These are phyloP conservation scores for Bos taurus DNA, from an alignment of 2,113 vertebrate genomes.

Conservation along the genomic window ARS-UCD2.0 NC_037328.1:109802501-109803000, in stretches of 20 bases:
- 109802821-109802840: not conserved
- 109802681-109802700: not conserved
- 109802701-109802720: not conserved
- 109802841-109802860: not conserved
- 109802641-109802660: not conserved
- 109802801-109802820: not conserved
- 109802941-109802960: not conserved
- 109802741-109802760: not conserved
- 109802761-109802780: not conserved
- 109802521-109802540: no score
- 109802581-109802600: no score
- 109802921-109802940: not conserved
- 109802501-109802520: no score
- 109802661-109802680: not conserved
- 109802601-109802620: no score
- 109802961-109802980: not conserved
- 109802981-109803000: not conserved
- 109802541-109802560: no score
- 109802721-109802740: not conserved
- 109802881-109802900: not conserved
- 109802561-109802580: no score
- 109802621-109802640: not conserved
- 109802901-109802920: not conserved
- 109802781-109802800: not conserved
- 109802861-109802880: not conserved